Conservation (phyloP, 1,140 invertebrate genomes). For the Liolophura sinensis region DNA sequence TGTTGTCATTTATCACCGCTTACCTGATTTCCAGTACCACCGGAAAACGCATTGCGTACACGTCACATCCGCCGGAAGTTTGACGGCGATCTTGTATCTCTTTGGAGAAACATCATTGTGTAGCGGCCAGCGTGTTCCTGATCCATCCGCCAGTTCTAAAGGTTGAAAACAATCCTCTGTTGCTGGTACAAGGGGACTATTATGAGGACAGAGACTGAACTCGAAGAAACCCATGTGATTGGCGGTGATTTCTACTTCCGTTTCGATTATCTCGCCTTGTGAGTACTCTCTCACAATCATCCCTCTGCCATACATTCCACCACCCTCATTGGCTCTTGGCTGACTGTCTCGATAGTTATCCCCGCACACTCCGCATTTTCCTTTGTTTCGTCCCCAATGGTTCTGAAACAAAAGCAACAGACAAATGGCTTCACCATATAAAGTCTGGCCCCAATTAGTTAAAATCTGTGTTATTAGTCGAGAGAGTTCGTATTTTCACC, state of each 20-base stretch:
- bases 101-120: too few relatives aligned
- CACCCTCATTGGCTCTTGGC: constrained; percentile 62
- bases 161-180: constrained; percentile 27
- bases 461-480: too few relatives aligned
- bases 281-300: constrained; percentile 44
- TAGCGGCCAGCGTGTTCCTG: constrained; percentile 14
- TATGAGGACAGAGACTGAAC: constrained; percentile 55
- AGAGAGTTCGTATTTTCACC: too few relatives aligned
- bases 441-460: too few relatives aligned
- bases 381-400: constrained; percentile 48
- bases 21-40: constrained; percentile 47
- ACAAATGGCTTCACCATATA: too few relatives aligned
- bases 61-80: constrained; percentile 30
- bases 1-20: neutral
- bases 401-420: constrained; percentile 18
- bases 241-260: constrained; percentile 35
- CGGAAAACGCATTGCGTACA: constrained; percentile 46
- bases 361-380: constrained; percentile 60
- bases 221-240: constrained; percentile 46
- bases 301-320: constrained; percentile 52
- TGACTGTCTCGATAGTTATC: constrained; percentile 45
- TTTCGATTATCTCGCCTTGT: constrained; percentile 45
- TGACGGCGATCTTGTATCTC: constrained; percentile 14
- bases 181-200: constrained; percentile 59
- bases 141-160: constrained; percentile 8